Percentiles rank a stretch among this genome's conserved stretches.
These are phyloP conservation scores for Chloebia gouldiae DNA, from an alignment of 2,113 vertebrate genomes.

Conservation along the genomic window DNA sequence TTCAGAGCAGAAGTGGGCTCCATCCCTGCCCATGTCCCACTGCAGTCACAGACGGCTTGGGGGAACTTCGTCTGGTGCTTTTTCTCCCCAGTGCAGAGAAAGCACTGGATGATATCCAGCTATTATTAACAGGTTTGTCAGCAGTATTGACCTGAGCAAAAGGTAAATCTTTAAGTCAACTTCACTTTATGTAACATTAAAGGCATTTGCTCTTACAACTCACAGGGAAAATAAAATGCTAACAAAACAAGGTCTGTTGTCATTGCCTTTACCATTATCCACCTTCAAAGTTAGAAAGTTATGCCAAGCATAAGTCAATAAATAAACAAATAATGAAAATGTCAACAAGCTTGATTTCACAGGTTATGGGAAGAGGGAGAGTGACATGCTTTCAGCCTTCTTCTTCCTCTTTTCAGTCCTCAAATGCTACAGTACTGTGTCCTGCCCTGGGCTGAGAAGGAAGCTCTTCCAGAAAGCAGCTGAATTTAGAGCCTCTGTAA, in stretches of 20 bases:
- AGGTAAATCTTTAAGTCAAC: not conserved
- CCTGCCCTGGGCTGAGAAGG: accelerated
- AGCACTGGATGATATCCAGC: not conserved
- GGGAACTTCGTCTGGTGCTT: not conserved
- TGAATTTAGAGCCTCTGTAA: not conserved
- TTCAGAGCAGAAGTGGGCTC: not conserved
- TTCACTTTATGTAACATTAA: not conserved
- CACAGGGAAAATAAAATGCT: not conserved
- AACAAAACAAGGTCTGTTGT: not conserved
- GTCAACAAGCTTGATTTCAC: not conserved
- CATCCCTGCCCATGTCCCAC: accelerated
- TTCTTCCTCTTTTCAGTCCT: not conserved
- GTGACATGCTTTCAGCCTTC: not conserved
- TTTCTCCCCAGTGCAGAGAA: not conserved
- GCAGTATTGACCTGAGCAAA: accelerated
- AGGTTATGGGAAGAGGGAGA: not conserved
- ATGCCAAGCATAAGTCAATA: not conserved
- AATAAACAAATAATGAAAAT: not conserved
- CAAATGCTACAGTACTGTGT: not conserved
- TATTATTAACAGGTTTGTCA: not conserved
- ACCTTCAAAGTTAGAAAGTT: not conserved
- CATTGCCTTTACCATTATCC: not conserved
- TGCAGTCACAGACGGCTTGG: not conserved
- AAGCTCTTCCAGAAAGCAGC: not conserved
- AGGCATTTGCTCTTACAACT: not conserved